A percentile compares a stretch with the other conserved stretches of the same genome.
These are phyloP conservation scores for Psittacula cyanocephala DNA, from an alignment of 2,113 vertebrate genomes.

Conservation along the genomic window DNA sequence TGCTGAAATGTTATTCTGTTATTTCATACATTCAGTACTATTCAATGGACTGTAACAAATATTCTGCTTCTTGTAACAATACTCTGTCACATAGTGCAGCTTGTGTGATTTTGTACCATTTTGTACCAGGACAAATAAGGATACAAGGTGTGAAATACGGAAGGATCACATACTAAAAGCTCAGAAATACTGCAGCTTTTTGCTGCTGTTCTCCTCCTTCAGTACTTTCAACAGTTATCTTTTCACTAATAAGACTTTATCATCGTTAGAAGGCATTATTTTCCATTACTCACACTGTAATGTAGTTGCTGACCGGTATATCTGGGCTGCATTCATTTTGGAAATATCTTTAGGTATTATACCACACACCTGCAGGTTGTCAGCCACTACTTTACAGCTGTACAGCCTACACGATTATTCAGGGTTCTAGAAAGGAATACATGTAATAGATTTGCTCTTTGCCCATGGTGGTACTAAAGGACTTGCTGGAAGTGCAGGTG, in stretches of 20 bases:
- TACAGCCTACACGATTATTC: neutral
- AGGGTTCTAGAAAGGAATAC: neutral
- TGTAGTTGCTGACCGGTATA: neutral
- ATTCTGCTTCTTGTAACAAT: neutral
- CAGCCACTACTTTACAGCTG: neutral
- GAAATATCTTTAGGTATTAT: neutral
- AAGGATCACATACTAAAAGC: neutral
- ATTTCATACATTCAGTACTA: neutral
- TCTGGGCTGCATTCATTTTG: conserved; percentile 26
- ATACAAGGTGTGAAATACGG: neutral
- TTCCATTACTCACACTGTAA: neutral
- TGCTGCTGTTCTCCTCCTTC: neutral
- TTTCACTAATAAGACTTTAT: neutral
- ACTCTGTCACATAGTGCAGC: neutral
- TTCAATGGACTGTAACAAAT: neutral
- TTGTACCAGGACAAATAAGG: neutral
- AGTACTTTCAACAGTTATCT: conserved; percentile 1
- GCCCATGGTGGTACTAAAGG: neutral
- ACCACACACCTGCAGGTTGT: conserved; percentile 12
- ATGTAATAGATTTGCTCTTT: neutral
- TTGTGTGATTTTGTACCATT: neutral
- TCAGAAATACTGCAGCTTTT: neutral
- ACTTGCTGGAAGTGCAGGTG: neutral
- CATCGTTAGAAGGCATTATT: conserved; percentile 29
- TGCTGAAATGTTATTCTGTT: neutral